phyloP scores from a whole-genome alignment of 2,888 invertebrate species.

The Coelinius sp. region DNA sequence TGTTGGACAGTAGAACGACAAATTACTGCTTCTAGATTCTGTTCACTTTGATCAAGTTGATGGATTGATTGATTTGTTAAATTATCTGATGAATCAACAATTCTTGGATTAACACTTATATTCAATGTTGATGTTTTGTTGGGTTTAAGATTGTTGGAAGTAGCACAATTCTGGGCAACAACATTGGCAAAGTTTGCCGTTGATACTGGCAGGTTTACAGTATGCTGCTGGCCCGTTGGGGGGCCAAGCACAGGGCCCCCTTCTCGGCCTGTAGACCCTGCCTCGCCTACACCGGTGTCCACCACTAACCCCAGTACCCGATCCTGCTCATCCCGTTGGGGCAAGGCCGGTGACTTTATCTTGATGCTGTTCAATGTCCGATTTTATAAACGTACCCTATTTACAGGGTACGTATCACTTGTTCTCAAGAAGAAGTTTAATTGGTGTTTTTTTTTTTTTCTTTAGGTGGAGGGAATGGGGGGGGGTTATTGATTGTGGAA shows the following conservation, averaged over 20 bases:
- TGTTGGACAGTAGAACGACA: not conserved
- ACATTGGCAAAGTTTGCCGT: not conserved
- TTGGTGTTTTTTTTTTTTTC: not conserved
- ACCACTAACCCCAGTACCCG: constrained; percentile 63
- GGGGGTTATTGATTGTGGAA: not conserved
- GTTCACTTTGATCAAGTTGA: not conserved
- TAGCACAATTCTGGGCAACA: not conserved
- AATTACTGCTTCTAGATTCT: not conserved
- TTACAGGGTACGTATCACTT: constrained; percentile 54
- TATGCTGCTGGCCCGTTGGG: constrained; percentile 61
- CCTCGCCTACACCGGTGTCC: constrained; percentile 56
- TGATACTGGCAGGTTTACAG: constrained; percentile 41
- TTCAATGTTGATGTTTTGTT: not conserved
- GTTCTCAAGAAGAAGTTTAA: not conserved
- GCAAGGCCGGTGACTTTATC: constrained; percentile 61
- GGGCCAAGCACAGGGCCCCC: constrained; percentile 63
- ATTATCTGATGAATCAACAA: not conserved
- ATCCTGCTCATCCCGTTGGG: constrained; percentile 61
- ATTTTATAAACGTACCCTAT: constrained; percentile 58
- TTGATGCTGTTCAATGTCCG: constrained; percentile 61
- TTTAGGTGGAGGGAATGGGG: not conserved
- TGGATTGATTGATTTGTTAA: not conserved
- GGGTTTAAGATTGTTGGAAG: not conserved
- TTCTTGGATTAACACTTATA: constrained; percentile 8
- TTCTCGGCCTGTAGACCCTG: constrained; percentile 55